phyloP scores from a whole-genome alignment of 2,888 invertebrate species.

The Melolontha melolontha region DNA sequence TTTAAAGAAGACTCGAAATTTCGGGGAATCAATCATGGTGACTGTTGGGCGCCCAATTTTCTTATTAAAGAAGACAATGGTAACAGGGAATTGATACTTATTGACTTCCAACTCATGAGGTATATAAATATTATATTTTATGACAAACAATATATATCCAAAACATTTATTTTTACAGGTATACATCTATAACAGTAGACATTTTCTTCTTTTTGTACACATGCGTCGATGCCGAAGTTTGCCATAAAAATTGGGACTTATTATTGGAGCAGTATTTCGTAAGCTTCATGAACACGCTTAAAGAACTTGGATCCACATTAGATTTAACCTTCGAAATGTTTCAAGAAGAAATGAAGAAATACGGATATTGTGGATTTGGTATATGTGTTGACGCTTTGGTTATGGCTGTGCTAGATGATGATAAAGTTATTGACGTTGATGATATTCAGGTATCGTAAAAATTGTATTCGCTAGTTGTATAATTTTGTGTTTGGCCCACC shows the following conservation, averaged over 20 bases:
- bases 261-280: constrained; percentile 71
- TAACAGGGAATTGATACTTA: constrained; percentile 63
- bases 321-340: constrained; percentile 68
- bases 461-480: neutral
- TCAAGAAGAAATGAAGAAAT: constrained; percentile 68
- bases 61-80: constrained; percentile 66
- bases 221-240: constrained; percentile 71
- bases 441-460: constrained; percentile 63
- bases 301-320: constrained; percentile 73
- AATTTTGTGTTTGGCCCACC: neutral
- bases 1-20: constrained; percentile 51
- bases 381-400: constrained; percentile 72
- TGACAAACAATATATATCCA: neutral
- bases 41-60: constrained; percentile 79
- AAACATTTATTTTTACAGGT: constrained; percentile 17
- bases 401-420: constrained; percentile 68
- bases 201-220: constrained; percentile 71
- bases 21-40: constrained; percentile 74
- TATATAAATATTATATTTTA: constrained; percentile 22
- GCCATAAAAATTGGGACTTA: constrained; percentile 69
- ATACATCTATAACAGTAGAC: constrained; percentile 68
- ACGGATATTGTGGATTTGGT: constrained; percentile 69
- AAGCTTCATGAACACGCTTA: constrained; percentile 68
- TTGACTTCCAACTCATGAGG: constrained; percentile 75
- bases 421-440: constrained; percentile 68